Conservation (phyloP, 2,888 invertebrate genomes). For the Aleiodes testaceus region DNA sequence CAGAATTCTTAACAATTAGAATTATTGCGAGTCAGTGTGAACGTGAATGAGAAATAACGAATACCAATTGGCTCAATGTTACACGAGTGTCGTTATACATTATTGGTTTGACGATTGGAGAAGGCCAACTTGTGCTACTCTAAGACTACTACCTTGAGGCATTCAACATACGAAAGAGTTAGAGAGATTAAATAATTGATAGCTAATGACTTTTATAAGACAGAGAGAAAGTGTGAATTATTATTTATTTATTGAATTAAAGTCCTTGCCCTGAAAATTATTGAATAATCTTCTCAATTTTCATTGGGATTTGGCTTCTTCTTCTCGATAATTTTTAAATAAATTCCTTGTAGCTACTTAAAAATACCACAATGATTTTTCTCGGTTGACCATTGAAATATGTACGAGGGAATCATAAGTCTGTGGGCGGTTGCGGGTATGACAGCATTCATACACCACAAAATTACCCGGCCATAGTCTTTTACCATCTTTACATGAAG, state of each 20-base stretch:
- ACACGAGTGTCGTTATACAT: conserved; percentile 20
- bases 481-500: background rate
- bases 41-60: conserved; percentile 13
- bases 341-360: conserved; percentile 5
- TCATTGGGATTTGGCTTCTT: too few relatives aligned
- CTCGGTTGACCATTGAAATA: conserved; percentile 9
- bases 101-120: conserved; percentile 24
- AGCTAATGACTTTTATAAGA: conserved; percentile 17
- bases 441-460: conserved; percentile 14
- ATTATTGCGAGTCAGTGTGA: conserved; percentile 39
- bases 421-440: conserved; percentile 13
- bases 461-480: conserved; percentile 2
- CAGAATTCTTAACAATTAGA: conserved; percentile 43
- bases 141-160: conserved; percentile 9
- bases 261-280: conserved; percentile 21
- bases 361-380: background rate
- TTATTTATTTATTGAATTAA: background rate
- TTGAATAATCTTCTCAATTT: background rate
- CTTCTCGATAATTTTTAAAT: background rate
- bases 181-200: conserved; percentile 40
- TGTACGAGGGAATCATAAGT: background rate
- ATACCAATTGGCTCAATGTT: conserved; percentile 3
- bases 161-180: conserved; percentile 12
- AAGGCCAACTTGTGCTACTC: conserved; percentile 20
- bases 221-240: conserved; percentile 20